Percentiles rank a stretch among this genome's conserved stretches.
These are phyloP conservation scores for Harpegnathos saltator DNA, from an alignment of 1,140 invertebrate species.

Conservation along the genomic window DNA sequence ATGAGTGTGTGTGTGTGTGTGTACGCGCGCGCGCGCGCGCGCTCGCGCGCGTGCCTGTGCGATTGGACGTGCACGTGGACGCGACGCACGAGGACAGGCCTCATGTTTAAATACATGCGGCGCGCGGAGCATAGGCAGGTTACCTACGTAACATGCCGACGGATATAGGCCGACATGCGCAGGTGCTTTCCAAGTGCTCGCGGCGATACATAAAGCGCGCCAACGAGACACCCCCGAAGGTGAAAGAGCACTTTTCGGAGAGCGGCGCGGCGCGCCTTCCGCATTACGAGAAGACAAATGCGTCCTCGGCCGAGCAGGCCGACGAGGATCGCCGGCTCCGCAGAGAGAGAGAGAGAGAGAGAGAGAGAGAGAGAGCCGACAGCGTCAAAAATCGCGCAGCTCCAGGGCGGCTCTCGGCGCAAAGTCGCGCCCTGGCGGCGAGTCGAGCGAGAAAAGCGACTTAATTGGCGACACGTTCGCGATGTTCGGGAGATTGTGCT, in stretches of 20 bases:
- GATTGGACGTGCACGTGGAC: conserved; percentile 57
- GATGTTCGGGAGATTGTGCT: no score
- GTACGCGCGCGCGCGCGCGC: not conserved
- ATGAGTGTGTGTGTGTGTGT: no score
- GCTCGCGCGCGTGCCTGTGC: not conserved
- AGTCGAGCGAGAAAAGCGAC: no score
- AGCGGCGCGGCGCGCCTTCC: conserved; percentile 24
- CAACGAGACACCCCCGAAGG: conserved; percentile 10
- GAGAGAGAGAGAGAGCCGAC: no score
- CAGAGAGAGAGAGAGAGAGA: no score
- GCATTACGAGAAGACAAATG: conserved; percentile 13
- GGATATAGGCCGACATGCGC: conserved; percentile 76
- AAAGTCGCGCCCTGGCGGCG: no score
- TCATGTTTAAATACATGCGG: conserved; percentile 78
- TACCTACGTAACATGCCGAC: conserved; percentile 70
- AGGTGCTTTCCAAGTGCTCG: conserved; percentile 73
- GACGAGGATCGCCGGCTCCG: no score
- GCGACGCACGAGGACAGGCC: conserved; percentile 56
- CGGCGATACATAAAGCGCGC: conserved; percentile 51
- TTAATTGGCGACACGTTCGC: no score
- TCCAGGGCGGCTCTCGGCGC: no score
- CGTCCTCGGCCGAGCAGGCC: no score
- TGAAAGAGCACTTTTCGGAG: conserved; percentile 44
- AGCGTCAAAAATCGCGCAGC: no score
- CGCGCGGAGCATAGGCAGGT: conserved; percentile 71